Base-by-base conservation (phyloP, 2,888 invertebrate species). In the Yponomeuta evonymella region DNA sequence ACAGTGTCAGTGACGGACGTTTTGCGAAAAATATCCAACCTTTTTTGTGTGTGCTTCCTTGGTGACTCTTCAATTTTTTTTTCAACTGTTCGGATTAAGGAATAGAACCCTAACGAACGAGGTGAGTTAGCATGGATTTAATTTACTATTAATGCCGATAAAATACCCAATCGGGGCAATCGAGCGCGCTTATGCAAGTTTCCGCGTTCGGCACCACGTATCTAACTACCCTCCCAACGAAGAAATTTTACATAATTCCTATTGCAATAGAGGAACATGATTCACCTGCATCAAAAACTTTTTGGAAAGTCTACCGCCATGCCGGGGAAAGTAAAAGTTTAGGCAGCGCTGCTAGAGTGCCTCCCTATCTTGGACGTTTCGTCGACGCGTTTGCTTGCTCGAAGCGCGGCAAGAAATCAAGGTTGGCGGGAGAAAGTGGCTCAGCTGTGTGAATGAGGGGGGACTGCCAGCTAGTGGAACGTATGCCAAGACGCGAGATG, bases 401-500 rank as follows among this genome's bases (percentile, higher is more conserved):
- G 30, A 65, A 48, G 51, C 62, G 36, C 29, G n/a, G 33, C 62
- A 88, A 88, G 88, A 89, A 90, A 91, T 90, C 90, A 90, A 90
- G 90, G 90, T 87, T 88, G 89, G 81, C 74, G 77, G 79, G 90
- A 89, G 90, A 90, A 90, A 91, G 90, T 91, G 89, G 83, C 89
- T 88, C 81, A 87, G 84, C 75, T 75, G 81, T 78, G 79, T 73
- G 76, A 76, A 48, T 48, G 68, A 48, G 68, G 68, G 29, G 29
- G 75, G 75, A 73, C 72, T 65, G 65, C 65, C 30, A 11, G 65
- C 65, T 65, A 29, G 65, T 33, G 65, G 30, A 29, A 33, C 64
- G 29, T 10, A 23, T 30, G 64, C 4, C 64, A 29, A 62, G 62
- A 11, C 29, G 30, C 65, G 51, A 58, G 51, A 58, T 58, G 51